A percentile compares a stretch with the other conserved stretches of the same genome.
These are phyloP conservation scores for Drosophila prostipennis DNA, from an alignment of 2,888 invertebrate genomes.

Conservation along the genomic window DNA sequence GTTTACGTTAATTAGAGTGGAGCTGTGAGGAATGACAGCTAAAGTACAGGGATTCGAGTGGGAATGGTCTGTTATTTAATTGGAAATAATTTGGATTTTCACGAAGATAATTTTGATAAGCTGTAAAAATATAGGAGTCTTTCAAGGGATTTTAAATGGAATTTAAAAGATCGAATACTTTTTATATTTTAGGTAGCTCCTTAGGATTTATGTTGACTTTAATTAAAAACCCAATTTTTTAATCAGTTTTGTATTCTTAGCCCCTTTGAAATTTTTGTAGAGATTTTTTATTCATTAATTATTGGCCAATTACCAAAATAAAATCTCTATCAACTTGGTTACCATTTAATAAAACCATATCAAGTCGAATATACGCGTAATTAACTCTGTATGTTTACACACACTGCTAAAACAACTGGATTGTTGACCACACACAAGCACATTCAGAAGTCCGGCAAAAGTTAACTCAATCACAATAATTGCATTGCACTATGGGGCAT, in stretches of 20 bases:
- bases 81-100: neutral
- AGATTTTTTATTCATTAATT: too few relatives aligned
- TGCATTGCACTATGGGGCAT: too few relatives aligned
- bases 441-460: constrained; percentile 42
- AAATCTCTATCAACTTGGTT: too few relatives aligned
- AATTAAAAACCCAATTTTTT: too few relatives aligned
- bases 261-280: too few relatives aligned
- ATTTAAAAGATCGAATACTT: too few relatives aligned
- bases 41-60: constrained; percentile 10
- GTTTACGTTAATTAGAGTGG: constrained; percentile 72
- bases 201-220: too few relatives aligned
- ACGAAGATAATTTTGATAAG: too few relatives aligned
- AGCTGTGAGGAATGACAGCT: constrained; percentile 26
- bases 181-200: too few relatives aligned
- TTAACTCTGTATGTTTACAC: constrained; percentile 31
- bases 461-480: constrained; percentile 72
- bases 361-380: constrained; percentile 19
- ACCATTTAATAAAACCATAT: constrained; percentile 16
- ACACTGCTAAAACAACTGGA: constrained; percentile 45
- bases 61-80: constrained; percentile 2
- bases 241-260: too few relatives aligned
- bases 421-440: constrained; percentile 36
- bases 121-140: neutral
- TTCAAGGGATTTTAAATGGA: too few relatives aligned
- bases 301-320: too few relatives aligned